These are phyloP conservation scores for Mythimna impura DNA, from an alignment of 2,888 invertebrate species.

Conservation along the genomic window DNA sequence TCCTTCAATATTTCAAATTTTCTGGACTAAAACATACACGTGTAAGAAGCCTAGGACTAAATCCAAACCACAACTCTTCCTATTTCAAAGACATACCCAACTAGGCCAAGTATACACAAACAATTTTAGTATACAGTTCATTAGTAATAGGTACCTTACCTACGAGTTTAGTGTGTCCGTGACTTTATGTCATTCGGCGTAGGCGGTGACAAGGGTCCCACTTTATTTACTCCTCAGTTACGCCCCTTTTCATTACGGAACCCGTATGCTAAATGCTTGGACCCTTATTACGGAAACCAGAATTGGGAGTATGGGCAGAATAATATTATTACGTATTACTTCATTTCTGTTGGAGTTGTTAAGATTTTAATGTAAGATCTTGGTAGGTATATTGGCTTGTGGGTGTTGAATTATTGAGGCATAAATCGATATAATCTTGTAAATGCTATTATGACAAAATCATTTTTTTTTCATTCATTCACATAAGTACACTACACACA, in stretches of 20 bases:
- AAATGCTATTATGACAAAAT: too few relatives aligned
- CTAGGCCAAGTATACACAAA: constrained; percentile 23
- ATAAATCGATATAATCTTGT: neutral
- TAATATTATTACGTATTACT: constrained; percentile 55
- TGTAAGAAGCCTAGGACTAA: neutral
- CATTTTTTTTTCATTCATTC: too few relatives aligned
- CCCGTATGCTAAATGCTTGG: constrained; percentile 66
- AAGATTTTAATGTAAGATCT: constrained; percentile 12
- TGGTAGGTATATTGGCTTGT: neutral
- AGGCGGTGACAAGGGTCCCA: constrained; percentile 72
- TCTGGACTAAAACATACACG: neutral
- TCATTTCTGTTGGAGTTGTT: constrained; percentile 24
- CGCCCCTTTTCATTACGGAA: constrained; percentile 68
- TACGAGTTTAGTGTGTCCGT: constrained; percentile 53
- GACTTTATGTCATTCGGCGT: constrained; percentile 52
- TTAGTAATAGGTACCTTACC: constrained; percentile 47
- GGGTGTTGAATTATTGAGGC: neutral
- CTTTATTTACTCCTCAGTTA: constrained; percentile 70
- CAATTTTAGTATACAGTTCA: constrained; percentile 53
- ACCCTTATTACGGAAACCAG: constrained; percentile 72
- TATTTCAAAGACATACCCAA: constrained; percentile 14
- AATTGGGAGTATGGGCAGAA: constrained; percentile 61
- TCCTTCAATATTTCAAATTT: neutral
- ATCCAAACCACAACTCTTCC: neutral
- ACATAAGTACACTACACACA: too few relatives aligned